Conservation (phyloP, 2,797 vertebrate genomes). For the Coccyzus lansbergi region DNA sequence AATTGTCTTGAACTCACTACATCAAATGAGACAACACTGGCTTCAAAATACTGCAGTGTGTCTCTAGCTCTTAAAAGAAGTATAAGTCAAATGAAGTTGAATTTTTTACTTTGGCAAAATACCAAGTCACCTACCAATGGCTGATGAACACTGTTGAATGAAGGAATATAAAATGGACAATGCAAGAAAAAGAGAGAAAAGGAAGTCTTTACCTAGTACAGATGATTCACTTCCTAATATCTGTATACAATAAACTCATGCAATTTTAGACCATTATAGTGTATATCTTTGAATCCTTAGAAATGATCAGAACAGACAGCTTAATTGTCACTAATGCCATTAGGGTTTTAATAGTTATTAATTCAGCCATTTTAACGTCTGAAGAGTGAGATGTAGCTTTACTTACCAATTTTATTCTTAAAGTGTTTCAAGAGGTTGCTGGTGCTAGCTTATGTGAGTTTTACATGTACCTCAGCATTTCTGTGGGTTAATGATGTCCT, state of each 20-base stretch:
- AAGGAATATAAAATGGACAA: neutral
- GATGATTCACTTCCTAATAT: neutral
- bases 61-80: neutral
- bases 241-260: neutral
- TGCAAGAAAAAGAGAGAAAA: neutral
- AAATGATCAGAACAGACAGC: neutral
- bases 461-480: conserved; percentile 59
- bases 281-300: neutral
- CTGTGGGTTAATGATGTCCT: conserved; percentile 68
- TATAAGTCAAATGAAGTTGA: neutral
- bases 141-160: neutral
- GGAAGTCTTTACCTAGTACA: neutral
- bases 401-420: conserved; percentile 29
- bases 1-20: neutral
- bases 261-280: neutral
- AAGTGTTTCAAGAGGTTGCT: conserved; percentile 12
- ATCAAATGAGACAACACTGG: neutral
- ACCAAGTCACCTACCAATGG: neutral
- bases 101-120: neutral
- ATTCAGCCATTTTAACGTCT: conserved; percentile 25
- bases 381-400: neutral
- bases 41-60: neutral
- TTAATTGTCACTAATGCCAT: conserved; percentile 3
- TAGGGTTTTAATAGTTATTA: conserved; percentile 39
- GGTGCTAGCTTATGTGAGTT: conserved; percentile 43